Base-by-base conservation (phyloP, 2,113 vertebrate species). In the Esox niger region DNA sequence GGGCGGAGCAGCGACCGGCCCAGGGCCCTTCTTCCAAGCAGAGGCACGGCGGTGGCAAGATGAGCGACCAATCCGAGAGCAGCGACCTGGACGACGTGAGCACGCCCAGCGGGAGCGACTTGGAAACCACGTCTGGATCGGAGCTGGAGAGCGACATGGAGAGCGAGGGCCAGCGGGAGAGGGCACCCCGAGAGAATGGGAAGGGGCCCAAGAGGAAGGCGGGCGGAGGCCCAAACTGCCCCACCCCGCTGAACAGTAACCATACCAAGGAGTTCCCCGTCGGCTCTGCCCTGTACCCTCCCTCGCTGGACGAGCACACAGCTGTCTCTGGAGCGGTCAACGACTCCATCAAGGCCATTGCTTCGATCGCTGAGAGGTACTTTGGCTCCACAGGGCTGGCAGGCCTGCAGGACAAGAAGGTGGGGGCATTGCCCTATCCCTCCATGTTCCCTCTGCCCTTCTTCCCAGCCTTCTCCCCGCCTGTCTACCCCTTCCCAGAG, bases 341-440 rank as follows among this genome's bases (percentile, higher is more conserved):
- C 91, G 96, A 98, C 94, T 99, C 97, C 90, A 98, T 98, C 90
- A 98, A 98, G 88, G 96, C 97, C 89, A 98, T 99, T 86, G 97
- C 96, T 81, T 98, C 97, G 87, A 99, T 99, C 89, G 96, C 97
- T 78, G 97, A 99, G 89, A 98, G 98, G 91, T 99, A 98, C 90
- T 99, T 99, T 94, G 96, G 97, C 91, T 98, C 96, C 70, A 94
- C 95, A 76, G 96, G 96, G 90, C 93, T 98, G 83, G 94, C 94
- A 82, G 93, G 96, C 81, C 93, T 98, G 79, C 97, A 96, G 89
- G 95, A 97, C 88, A 98, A 98, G 92, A 98, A 98, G 89, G 94
- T 95, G 20, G 94, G 93, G 79, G 86, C 94, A 74, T 90, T 98
- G 91, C 94, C 94, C 81, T 99, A 98, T 90, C 96, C 95, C 82